Conservation (phyloP, 1,140 invertebrate species). For the Caligus rogercresseyi region DNA sequence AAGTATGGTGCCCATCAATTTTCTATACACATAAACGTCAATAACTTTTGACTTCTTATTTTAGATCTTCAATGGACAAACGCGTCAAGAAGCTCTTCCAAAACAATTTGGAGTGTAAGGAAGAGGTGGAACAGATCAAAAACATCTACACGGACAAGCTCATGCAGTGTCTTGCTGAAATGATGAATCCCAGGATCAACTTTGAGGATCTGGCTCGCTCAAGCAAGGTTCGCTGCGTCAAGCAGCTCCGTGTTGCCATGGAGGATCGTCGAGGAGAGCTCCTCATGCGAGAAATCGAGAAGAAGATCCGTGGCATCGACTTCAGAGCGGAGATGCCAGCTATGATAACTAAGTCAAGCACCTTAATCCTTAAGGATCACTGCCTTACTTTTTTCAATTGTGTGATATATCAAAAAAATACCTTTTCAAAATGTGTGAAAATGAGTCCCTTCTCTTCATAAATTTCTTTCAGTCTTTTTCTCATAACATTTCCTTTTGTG, state of each 20-base stretch:
- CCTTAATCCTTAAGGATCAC: background rate
- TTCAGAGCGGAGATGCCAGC: background rate
- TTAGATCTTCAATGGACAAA: slow-evolving; percentile 7
- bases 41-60: too few relatives aligned
- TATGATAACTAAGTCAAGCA: background rate
- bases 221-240: background rate
- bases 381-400: background rate
- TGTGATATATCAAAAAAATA: background rate
- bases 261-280: slow-evolving; percentile 12
- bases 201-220: background rate
- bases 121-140: slow-evolving; percentile 13
- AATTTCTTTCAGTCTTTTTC: background rate
- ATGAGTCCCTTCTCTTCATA: too few relatives aligned
- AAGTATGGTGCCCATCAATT: slow-evolving; percentile 3
- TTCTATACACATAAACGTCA: background rate
- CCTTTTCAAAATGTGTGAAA: background rate
- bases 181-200: slow-evolving; percentile 7
- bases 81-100: slow-evolving; percentile 1
- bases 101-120: slow-evolving; percentile 6
- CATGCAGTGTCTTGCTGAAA: slow-evolving; percentile 10
- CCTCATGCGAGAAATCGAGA: slow-evolving; percentile 11
- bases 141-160: slow-evolving; percentile 12
- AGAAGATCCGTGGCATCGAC: background rate
- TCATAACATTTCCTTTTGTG: background rate
- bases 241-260: slow-evolving; percentile 1